Base-by-base conservation (phyloP, 2,797 vertebrate genomes). In the Pseudochirops corinnae region DNA sequence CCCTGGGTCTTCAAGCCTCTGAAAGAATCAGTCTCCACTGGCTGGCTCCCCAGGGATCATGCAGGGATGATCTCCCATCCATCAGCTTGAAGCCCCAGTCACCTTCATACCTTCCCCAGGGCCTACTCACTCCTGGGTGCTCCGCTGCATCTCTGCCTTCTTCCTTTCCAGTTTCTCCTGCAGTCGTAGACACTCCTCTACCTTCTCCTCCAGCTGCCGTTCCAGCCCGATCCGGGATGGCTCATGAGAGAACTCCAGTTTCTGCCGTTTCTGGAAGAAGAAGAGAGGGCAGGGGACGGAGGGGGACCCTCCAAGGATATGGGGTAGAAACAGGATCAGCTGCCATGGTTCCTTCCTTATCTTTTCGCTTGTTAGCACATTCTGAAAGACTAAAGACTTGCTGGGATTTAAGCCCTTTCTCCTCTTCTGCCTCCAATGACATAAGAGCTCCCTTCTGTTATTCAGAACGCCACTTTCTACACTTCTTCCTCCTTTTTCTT, bases 101-200 rank as follows among this genome's bases (percentile, higher is more conserved):
- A 29, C 29, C 53, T 93, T 53, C 39, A 9, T 0, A 0, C 5
- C 60, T 2, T 0, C 92, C 56, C 0, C 0, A 3, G 1, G 29
- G 26, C 0, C 52, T 55, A 95, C 99, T 99, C 98, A 99, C 99
- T 99, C 99, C 39, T 99, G 99, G 91, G 98, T 97, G 13, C 98
- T 99, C 94, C 99, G 98, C 97, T 99, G 99, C 94, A 99, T 98
- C 96, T 99, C 99, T 13, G 97, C 99, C 94, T 97, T 98, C 96
- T 98, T 99, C 97, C 98, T 98, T 96, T 99, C 99, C 98, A 99
- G 98, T 90, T 98, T 98, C 82, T 99, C 99, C 97, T 97, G 98
- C 95, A 99, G 99, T 1, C 98, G 98, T 93, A 98, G 97, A 58
- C 99, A 99, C 97, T 99, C 99, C 93, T 99, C 99, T 90, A 99